These are phyloP conservation scores for Cepaea nemoralis DNA, from an alignment of 1,140 invertebrate genomes.

Conservation along the genomic window DNA sequence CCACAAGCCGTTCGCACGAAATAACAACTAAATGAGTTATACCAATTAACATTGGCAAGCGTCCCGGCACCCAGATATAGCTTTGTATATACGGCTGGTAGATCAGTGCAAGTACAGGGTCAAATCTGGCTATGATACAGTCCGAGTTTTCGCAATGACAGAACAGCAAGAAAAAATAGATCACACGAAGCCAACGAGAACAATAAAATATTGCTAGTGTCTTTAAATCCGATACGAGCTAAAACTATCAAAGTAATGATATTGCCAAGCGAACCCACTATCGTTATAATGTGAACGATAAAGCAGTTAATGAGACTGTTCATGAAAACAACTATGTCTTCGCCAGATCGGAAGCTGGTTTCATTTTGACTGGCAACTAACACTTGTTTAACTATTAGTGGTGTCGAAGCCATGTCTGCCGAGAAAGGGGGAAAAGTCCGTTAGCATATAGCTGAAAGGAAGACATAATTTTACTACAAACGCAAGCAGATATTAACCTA, in stretches of 20 bases:
- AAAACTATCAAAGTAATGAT: neutral
- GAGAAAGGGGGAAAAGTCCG: too few species aligned
- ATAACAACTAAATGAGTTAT: neutral
- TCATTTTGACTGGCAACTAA: too few species aligned
- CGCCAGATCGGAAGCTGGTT: too few species aligned
- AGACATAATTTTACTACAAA: too few species aligned
- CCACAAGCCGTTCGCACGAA: neutral
- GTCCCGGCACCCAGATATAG: neutral
- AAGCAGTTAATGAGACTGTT: neutral
- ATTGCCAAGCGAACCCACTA: neutral
- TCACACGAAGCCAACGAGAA: neutral
- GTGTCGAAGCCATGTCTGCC: too few species aligned
- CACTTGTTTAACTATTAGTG: too few species aligned
- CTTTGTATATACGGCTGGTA: neutral
- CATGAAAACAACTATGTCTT: too few species aligned
- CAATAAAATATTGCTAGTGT: neutral
- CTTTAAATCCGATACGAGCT: neutral
- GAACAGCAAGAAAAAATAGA: neutral
- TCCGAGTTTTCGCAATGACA: neutral
- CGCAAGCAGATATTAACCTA: too few species aligned
- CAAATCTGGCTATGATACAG: neutral
- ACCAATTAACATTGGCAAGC: neutral
- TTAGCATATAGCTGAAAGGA: too few species aligned
- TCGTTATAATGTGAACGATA: neutral
- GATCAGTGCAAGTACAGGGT: neutral